phyloP scores from a whole-genome alignment of 30 jellyfish, hydroid and myxozoan species.

The Aurelia coerulea region DNA sequence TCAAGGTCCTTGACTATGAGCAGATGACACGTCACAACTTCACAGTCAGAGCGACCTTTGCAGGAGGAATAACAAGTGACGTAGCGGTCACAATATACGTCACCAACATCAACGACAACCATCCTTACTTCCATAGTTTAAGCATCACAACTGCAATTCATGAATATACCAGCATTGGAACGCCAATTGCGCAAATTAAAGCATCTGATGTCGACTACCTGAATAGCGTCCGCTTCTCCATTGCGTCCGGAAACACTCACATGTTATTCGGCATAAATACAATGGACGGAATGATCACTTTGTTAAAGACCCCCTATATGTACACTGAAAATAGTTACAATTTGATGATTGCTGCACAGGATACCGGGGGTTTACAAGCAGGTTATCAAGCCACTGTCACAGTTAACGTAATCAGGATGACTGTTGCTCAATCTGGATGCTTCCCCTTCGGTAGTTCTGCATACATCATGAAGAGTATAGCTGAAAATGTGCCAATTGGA shows the following conservation, averaged over 20 bases:
- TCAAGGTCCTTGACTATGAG: constrained; percentile 74
- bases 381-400: constrained; percentile 46
- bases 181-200: constrained; percentile 58
- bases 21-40: constrained; percentile 33
- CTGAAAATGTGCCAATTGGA: constrained; percentile 61
- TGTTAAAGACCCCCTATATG: constrained; percentile 51
- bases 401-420: constrained; percentile 42
- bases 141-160: constrained; percentile 45
- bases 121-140: constrained; percentile 42
- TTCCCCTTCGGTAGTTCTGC: constrained; percentile 34
- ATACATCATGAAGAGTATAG: constrained; percentile 1
- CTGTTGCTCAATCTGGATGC: constrained; percentile 72
- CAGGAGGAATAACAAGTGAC: constrained; percentile 49
- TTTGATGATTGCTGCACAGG: constrained; percentile 41
- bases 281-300: constrained; percentile 64
- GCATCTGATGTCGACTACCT: constrained; percentile 75
- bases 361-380: constrained; percentile 69
- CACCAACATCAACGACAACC: constrained; percentile 68
- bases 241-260: constrained; percentile 75
- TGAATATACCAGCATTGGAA: constrained; percentile 74
- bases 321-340: constrained; percentile 39
- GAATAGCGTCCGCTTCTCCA: constrained; percentile 45
- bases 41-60: constrained; percentile 83
- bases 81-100: constrained; percentile 67
- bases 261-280: constrained; percentile 57